Percentiles rank a stretch among this genome's conserved stretches.
These are phyloP conservation scores for Cheilosia scutellata DNA, from an alignment of 2,888 invertebrate species.

Conservation along the genomic window DNA sequence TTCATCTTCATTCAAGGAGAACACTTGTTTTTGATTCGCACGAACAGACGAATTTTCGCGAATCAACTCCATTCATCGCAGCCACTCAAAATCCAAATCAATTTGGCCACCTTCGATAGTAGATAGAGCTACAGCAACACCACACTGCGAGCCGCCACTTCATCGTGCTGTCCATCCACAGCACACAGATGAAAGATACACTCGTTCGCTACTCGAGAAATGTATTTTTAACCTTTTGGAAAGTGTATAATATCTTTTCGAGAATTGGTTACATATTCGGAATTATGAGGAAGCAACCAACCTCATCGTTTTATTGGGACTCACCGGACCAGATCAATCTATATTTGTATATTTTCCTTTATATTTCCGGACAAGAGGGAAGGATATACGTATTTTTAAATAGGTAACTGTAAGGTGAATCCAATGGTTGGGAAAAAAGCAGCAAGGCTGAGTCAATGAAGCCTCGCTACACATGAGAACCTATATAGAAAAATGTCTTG, in stretches of 20 bases:
- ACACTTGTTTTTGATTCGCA: slow-evolving; percentile 22
- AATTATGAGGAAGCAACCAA: slow-evolving; percentile 45
- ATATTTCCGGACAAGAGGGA: slow-evolving; percentile 5
- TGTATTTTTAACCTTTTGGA: slow-evolving; percentile 45
- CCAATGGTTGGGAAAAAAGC: slow-evolving; percentile 1
- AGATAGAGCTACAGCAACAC: background rate
- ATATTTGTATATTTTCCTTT: slow-evolving; percentile 16
- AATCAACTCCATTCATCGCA: slow-evolving; percentile 39
- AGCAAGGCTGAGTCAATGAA: background rate
- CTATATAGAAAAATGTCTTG: background rate
- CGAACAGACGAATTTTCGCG: slow-evolving; percentile 38
- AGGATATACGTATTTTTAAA: slow-evolving; percentile 1
- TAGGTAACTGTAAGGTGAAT: background rate
- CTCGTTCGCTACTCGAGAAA: slow-evolving; percentile 9
- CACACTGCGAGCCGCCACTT: background rate
- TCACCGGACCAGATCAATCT: slow-evolving; percentile 18
- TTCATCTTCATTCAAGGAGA: slow-evolving; percentile 26
- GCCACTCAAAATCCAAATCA: slow-evolving; percentile 5
- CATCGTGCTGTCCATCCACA: slow-evolving; percentile 4
- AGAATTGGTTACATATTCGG: slow-evolving; percentile 26
- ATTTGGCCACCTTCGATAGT: slow-evolving; percentile 34
- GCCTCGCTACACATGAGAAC: no score
- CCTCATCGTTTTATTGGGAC: slow-evolving; percentile 36
- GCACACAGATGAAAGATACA: slow-evolving; percentile 12
- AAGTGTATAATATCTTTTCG: background rate